A percentile compares a stretch with the other conserved stretches of the same genome.
Conservation (phyloP, 1,140 invertebrate species). For the Vanessa tameamea region DNA sequence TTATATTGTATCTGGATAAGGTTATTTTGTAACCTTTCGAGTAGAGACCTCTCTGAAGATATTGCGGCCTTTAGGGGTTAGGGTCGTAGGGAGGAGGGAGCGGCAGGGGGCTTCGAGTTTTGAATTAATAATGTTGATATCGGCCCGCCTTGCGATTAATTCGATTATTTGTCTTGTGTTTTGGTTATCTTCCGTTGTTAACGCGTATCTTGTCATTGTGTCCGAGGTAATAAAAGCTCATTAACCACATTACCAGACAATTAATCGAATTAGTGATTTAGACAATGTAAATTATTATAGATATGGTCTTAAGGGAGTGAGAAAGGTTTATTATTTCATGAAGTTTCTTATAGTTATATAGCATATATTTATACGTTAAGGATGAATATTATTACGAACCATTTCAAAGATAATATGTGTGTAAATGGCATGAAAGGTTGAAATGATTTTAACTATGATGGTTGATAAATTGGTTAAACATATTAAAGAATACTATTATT, state of each 20-base stretch:
- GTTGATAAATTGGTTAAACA: too few relatives aligned
- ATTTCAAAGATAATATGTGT: too few relatives aligned
- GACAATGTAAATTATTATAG: constrained; percentile 1
- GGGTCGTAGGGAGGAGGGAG: constrained; percentile 43
- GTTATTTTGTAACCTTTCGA: constrained; percentile 47
- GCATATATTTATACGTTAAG: too few relatives aligned
- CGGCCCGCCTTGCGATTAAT: constrained; percentile 75
- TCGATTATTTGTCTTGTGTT: constrained; percentile 73
- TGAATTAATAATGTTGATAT: constrained; percentile 80
- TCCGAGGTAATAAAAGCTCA: constrained; percentile 9
- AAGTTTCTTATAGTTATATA: too few relatives aligned
- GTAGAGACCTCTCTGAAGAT: constrained; percentile 47
- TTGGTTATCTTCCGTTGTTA: constrained; percentile 33
- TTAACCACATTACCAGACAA: constrained; percentile 4
- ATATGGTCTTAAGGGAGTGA: too few relatives aligned
- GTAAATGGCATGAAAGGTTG: too few relatives aligned
- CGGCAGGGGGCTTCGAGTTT: constrained; percentile 40
- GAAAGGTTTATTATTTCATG: too few relatives aligned
- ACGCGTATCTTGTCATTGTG: constrained; percentile 29
- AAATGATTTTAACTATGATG: too few relatives aligned
- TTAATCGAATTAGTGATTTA: constrained; percentile 2
- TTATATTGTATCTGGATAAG: constrained; percentile 32
- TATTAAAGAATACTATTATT: too few relatives aligned
- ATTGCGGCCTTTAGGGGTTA: constrained; percentile 46
- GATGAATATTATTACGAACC: too few relatives aligned